phyloP scores from a whole-genome alignment of 2,888 invertebrate genomes.

The Tanypteryx hageni region DNA sequence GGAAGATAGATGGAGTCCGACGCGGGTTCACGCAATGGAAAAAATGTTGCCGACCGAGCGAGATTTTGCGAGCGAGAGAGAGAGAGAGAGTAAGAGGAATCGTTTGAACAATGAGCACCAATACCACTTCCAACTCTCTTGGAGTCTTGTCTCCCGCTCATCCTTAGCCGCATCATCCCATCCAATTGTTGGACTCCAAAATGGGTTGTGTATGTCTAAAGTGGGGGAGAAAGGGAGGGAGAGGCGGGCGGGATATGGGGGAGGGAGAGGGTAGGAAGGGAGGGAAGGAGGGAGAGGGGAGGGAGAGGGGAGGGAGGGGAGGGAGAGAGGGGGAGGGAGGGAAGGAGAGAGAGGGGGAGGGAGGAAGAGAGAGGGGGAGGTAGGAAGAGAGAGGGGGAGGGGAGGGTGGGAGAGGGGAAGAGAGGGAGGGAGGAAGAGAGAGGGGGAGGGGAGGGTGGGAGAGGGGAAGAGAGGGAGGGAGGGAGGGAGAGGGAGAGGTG shows the following conservation, averaged over 20 bases:
- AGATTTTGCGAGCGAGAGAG: too few species aligned
- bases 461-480: not conserved
- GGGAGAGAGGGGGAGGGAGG: not conserved
- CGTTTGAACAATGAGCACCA: not conserved
- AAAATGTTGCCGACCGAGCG: too few species aligned
- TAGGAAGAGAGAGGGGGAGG: not conserved
- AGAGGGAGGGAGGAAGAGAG: not conserved
- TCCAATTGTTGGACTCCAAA: conserved; percentile 13
- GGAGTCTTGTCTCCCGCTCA: too few species aligned
- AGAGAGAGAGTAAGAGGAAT: not conserved
- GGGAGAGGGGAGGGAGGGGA: not conserved
- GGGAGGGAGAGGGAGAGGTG: not conserved
- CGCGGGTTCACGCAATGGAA: too few species aligned
- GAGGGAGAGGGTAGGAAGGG: not conserved
- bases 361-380: too few species aligned
- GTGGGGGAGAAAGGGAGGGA: not conserved
- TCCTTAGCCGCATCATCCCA: not conserved
- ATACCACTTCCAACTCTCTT: not conserved
- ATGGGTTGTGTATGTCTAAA: not conserved
- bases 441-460: too few species aligned
- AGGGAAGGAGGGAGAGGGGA: not conserved
- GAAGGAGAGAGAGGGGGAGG: too few species aligned
- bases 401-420: too few species aligned
- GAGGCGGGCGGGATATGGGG: not conserved
- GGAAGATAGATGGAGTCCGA: too few species aligned